A percentile compares a stretch with the other conserved stretches of the same genome.
Evolutionary conservation across 2,113 vertebrate species (phyloP).

Genomic region (Triplophysa rosa): DNA sequence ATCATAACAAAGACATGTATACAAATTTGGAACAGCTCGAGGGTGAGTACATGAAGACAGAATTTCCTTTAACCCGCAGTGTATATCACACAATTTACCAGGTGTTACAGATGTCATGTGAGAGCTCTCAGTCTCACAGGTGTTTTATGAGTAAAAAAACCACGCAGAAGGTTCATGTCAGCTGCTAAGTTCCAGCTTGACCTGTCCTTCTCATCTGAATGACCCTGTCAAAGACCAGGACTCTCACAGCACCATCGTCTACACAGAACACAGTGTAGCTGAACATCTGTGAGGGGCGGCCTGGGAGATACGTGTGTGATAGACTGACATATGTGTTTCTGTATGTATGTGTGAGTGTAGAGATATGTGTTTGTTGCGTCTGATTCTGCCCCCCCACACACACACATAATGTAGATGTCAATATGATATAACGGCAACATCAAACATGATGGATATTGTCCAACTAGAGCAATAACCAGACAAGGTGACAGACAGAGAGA

Average conservation of each 20-base stretch:
- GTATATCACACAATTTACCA: neutral
- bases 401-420: constrained; percentile 1
- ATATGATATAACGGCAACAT: neutral
- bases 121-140: neutral
- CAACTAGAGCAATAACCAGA: neutral
- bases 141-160: no score
- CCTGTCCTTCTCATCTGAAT: constrained; percentile 18
- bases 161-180: neutral
- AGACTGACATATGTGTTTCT: constrained; percentile 22
- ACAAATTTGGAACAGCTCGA: no score
- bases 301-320: constrained; percentile 1
- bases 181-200: constrained; percentile 7
- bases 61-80: no score
- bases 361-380: neutral
- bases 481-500: neutral
- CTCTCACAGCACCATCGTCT: constrained; percentile 9
- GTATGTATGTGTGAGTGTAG: neutral
- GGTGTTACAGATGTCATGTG: neutral
- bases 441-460: neutral
- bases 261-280: neutral
- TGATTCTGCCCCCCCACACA: neutral
- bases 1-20: no score
- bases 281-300: constrained; percentile 41
- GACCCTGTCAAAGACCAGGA: constrained; percentile 21
- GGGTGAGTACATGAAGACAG: no score